These are phyloP conservation scores for Autographa pulchrina DNA, from an alignment of 2,888 invertebrate genomes.

Conservation along the genomic window DNA sequence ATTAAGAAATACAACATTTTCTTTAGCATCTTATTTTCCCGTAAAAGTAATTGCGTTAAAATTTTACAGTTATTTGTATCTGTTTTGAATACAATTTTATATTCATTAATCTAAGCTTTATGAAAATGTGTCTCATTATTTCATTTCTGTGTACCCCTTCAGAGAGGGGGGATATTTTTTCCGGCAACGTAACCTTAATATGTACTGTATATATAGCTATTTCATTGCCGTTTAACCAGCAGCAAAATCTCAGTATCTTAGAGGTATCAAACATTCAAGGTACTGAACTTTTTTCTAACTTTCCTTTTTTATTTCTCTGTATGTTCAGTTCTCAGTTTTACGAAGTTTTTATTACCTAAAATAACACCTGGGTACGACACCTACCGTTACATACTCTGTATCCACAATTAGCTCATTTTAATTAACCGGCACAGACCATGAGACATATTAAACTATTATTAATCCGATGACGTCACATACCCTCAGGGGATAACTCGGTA, in stretches of 20 bases:
- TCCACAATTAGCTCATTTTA: neutral
- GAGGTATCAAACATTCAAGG: no score
- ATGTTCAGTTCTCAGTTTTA: no score
- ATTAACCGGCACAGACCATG: neutral
- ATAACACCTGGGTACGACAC: neutral
- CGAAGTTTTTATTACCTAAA: neutral
- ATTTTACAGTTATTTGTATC: neutral
- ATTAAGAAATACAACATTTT: slow-evolving; percentile 16
- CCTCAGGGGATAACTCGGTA: neutral
- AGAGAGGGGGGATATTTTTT: no score
- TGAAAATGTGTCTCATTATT: neutral
- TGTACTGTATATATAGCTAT: no score
- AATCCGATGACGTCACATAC: neutral
- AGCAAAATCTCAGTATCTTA: no score
- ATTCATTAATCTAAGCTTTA: neutral
- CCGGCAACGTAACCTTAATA: no score
- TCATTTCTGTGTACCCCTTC: no score
- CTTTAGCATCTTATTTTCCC: neutral
- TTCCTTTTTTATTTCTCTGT: no score
- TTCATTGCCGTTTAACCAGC: no score
- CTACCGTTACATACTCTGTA: neutral
- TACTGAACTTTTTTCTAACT: no score
- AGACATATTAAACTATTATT: neutral
- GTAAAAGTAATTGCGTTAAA: neutral
- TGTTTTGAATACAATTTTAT: neutral